Conservation (phyloP, 2,797 vertebrate genomes). For the Triplophysa bombifrons region DNA sequence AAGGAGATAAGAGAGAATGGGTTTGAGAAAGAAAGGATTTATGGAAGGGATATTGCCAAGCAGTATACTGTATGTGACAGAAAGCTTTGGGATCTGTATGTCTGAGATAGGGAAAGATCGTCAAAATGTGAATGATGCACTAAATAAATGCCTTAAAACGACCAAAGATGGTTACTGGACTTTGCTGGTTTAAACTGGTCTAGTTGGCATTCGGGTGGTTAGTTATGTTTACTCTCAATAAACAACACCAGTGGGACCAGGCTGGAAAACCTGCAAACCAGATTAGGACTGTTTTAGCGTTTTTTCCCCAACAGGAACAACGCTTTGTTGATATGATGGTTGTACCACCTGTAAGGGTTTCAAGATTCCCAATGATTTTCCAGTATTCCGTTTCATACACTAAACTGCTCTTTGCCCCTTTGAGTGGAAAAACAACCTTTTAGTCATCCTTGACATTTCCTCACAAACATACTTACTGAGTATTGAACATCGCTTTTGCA, state of each 20-base stretch:
- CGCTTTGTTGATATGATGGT: conserved; percentile 31
- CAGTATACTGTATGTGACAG: neutral
- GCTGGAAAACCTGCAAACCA: neutral
- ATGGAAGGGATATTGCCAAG: conserved; percentile 39
- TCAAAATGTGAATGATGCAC: neutral
- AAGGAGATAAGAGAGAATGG: conserved; percentile 18
- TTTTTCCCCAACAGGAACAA: neutral
- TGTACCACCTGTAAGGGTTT: conserved; percentile 34
- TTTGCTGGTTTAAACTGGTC: neutral
- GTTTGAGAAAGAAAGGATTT: conserved; percentile 28
- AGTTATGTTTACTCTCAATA: neutral
- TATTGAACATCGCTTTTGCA: conserved; percentile 17
- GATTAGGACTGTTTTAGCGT: neutral
- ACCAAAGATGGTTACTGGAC: neutral
- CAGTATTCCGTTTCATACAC: conserved; percentile 22
- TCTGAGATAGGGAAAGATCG: neutral
- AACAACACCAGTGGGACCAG: no score
- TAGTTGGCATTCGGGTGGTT: neutral
- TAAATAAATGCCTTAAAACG: neutral
- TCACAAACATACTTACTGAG: conserved; percentile 14
- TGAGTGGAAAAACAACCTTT: conserved; percentile 39
- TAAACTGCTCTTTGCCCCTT: conserved; percentile 22
- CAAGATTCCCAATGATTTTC: conserved; percentile 38
- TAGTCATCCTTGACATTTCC: conserved; percentile 8
- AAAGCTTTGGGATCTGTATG: conserved; percentile 14